Conservation (phyloP, 1,140 invertebrate genomes). For the Drosophila arizonae region DNA sequence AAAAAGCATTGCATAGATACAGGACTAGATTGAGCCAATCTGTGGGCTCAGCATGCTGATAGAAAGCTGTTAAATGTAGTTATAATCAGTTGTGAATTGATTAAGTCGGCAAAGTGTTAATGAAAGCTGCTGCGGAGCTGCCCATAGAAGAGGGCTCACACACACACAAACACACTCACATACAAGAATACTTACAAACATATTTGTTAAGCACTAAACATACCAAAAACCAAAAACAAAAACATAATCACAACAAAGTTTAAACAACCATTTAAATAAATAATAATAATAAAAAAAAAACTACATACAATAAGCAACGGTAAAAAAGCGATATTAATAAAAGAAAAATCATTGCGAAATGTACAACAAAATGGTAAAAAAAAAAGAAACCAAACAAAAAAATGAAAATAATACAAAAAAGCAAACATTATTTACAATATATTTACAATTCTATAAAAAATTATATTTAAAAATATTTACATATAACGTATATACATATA, state of each 20-base stretch:
- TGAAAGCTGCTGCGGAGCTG: background rate
- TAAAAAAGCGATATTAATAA: slow-evolving; percentile 46
- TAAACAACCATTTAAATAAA: slow-evolving; percentile 31
- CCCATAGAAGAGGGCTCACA: slow-evolving; percentile 7
- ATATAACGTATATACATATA: slow-evolving; percentile 38
- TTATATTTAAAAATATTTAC: slow-evolving; percentile 59
- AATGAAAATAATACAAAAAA: slow-evolving; percentile 31
- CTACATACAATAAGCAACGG: slow-evolving; percentile 49
- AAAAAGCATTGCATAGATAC: slow-evolving; percentile 39
- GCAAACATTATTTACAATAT: slow-evolving; percentile 57
- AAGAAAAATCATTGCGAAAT: slow-evolving; percentile 37
- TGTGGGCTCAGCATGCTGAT: slow-evolving; percentile 6
- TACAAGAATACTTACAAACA: slow-evolving; percentile 44
- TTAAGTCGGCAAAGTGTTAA: slow-evolving; percentile 9
- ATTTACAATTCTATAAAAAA: slow-evolving; percentile 56
- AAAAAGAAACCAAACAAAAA: slow-evolving; percentile 12
- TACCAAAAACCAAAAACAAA: slow-evolving; percentile 16
- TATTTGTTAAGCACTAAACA: slow-evolving; percentile 35
- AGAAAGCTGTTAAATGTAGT: slow-evolving; percentile 2
- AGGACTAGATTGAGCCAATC: slow-evolving; percentile 21
- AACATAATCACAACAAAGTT: slow-evolving; percentile 41
- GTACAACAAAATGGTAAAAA: slow-evolving; percentile 43
- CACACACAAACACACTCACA: slow-evolving; percentile 8
- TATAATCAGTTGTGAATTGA: slow-evolving; percentile 23
- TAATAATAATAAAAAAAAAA: background rate